Evolutionary conservation across 2,888 invertebrate species (phyloP).

Genomic region (Trypoxylon attenuatum): DNA sequence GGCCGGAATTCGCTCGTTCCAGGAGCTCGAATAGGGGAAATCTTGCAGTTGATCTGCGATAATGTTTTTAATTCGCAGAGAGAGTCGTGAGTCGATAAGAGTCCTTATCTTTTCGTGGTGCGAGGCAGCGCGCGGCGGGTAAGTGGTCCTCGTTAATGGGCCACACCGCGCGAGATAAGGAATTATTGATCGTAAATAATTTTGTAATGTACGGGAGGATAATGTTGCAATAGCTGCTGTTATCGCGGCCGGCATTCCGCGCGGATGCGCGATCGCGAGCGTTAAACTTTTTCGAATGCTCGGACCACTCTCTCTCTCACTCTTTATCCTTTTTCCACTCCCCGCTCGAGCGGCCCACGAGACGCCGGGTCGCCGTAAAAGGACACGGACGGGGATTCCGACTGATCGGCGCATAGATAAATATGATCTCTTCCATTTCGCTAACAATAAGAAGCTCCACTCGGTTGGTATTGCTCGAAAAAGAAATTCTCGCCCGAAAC

Average conservation of each 20-base stretch:
- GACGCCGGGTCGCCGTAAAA: too few relatives aligned
- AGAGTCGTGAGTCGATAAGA: too few relatives aligned
- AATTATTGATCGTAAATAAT: constrained; percentile 58
- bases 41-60: too few relatives aligned
- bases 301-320: not conserved
- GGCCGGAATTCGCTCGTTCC: not conserved
- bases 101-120: too few relatives aligned
- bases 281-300: constrained; percentile 20
- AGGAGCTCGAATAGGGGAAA: not conserved
- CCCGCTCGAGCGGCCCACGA: too few relatives aligned
- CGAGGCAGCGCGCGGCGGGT: constrained; percentile 36
- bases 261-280: constrained; percentile 43
- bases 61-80: too few relatives aligned
- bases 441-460: too few relatives aligned
- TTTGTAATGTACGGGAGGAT: constrained; percentile 54
- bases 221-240: constrained; percentile 51
- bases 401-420: not conserved
- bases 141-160: constrained; percentile 54
- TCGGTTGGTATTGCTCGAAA: too few relatives aligned
- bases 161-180: constrained; percentile 49
- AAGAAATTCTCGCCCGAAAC: too few relatives aligned
- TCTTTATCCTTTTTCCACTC: not conserved
- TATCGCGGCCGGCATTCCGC: constrained; percentile 41
- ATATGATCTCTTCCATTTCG: too few relatives aligned
- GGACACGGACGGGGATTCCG: too few relatives aligned